Evolutionary conservation across 2,113 vertebrate genomes (phyloP).

Genomic region (Myrmophylax atrothorax): DNA sequence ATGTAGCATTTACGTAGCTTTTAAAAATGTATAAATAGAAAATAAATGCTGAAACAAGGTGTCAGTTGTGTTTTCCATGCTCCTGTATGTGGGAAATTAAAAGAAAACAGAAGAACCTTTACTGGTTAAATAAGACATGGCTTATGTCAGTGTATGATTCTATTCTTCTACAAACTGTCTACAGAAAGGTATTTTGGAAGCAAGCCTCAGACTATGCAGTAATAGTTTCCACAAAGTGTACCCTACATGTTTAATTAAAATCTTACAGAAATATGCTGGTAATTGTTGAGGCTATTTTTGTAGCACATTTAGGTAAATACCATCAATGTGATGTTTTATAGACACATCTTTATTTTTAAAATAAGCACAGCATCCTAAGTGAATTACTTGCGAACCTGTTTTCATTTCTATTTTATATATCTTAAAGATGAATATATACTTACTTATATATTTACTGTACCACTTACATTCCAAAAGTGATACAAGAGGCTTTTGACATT

Average conservation of each 20-base stretch:
- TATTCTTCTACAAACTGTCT: neutral
- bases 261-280: neutral
- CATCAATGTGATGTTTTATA: neutral
- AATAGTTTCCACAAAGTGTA: neutral
- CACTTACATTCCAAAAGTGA: neutral
- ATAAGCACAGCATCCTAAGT: neutral
- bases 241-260: neutral
- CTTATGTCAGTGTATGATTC: neutral
- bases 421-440: neutral
- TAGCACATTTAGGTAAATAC: neutral
- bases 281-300: neutral
- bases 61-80: neutral
- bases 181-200: neutral
- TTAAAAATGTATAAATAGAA: neutral
- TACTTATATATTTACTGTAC: neutral
- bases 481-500: neutral
- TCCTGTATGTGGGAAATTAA: neutral
- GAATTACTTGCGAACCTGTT: neutral
- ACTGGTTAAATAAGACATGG: neutral
- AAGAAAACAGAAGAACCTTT: neutral
- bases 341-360: neutral
- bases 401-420: neutral
- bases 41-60: neutral
- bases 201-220: neutral
- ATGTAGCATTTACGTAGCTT: too few relatives aligned